These are phyloP conservation scores for Octodonta nipae DNA, from an alignment of 2,888 invertebrate species.

Conservation along the genomic window DNA sequence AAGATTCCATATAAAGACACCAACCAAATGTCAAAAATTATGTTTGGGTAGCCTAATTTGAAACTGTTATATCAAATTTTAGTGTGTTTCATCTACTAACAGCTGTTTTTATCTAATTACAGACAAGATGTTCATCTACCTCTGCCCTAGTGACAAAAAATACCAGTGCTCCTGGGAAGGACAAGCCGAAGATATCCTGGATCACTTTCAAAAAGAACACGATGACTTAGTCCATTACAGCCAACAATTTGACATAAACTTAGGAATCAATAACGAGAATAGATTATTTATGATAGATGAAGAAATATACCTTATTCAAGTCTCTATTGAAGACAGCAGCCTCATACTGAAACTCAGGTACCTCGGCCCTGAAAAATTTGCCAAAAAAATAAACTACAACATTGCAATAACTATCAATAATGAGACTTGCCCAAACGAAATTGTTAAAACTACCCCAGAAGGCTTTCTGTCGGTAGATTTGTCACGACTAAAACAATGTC, in stretches of 20 bases:
- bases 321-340: slow-evolving; percentile 9
- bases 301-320: slow-evolving; percentile 25
- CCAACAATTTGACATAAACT: slow-evolving; percentile 17
- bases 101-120: no score
- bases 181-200: slow-evolving; percentile 20
- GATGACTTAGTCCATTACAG: slow-evolving; percentile 20
- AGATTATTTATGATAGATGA: slow-evolving; percentile 19
- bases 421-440: slow-evolving; percentile 7
- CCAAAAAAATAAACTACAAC: slow-evolving; percentile 19
- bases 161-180: slow-evolving; percentile 26
- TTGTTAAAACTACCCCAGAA: slow-evolving; percentile 7
- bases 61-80: no score
- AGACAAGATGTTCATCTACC: slow-evolving; percentile 18
- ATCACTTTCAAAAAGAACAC: slow-evolving; percentile 25
- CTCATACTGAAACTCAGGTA: slow-evolving; percentile 21
- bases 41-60: no score
- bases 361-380: slow-evolving; percentile 19
- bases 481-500: slow-evolving; percentile 7
- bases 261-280: slow-evolving; percentile 20
- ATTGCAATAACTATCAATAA: slow-evolving; percentile 10
- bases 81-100: no score
- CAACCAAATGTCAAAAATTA: no score
- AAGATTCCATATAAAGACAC: no score
- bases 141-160: slow-evolving; percentile 25
- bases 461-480: slow-evolving; percentile 13